Evolutionary conservation across 2,888 invertebrate species (phyloP), one percentile per base, ranked within the genome.

Genomic region (Enchytraeus crypticus): DNA sequence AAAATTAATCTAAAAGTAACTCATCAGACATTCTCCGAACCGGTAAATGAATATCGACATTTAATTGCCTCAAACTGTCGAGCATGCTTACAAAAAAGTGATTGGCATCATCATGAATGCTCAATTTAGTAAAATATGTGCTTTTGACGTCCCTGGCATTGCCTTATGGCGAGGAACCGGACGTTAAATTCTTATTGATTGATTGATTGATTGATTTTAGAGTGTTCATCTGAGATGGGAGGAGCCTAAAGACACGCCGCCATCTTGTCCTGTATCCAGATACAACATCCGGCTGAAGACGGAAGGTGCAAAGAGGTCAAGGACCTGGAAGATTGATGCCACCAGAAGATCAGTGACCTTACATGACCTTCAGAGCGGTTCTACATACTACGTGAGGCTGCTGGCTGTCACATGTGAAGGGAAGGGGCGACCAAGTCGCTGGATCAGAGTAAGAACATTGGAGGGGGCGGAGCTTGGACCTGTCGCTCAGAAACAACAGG

Each of bases 321-420:
- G 53, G 43, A 54, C 61, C 18, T 64, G 64, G 64, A 61, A 55
- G 46, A 54, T 64, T 2, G 61, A 64, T 46, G 64, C 61, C 5
- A 46, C 55, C 18, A 49, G 56, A 2, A 34, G 33, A 26, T 38
- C 59, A 26, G 32, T 59, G 27, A 45, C 34, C 11, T 46, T 63
- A 33, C 56, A 60, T 21, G 56, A 63, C 60, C 63, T 63, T 43
- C 21, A 29, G 5, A 45, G 21, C 26, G 53, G 46, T 49, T 58
- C 51, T 11, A 33, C n/a, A 21, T 64, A 64, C 60, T 58, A 47
- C 54, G 32, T 63, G n/a, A 51, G 66, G 34, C 53, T 66, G 30
- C 57, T 66, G 53, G 64, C 64, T 34, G 53, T 65, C 34, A 60
- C 38, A 23, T 66, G 66, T 29, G 38, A 57, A 14, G 66, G 64